Base-by-base conservation (phyloP, 2,888 invertebrate species). In the Lasioglossum calceatum region DNA sequence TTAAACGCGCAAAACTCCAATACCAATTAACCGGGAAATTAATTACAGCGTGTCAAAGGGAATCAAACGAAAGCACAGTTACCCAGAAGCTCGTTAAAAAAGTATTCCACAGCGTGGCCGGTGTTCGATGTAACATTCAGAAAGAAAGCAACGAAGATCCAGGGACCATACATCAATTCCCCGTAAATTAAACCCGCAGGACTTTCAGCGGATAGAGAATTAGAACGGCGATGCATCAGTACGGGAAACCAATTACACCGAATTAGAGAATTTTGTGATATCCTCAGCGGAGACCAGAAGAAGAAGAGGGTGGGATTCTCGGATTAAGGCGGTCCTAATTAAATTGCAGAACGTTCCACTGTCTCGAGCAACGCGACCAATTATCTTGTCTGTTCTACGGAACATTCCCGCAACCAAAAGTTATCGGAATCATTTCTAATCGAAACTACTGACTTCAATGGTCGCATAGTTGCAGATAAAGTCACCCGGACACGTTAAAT, bases 291-390 rank as follows among this genome's bases (percentile, higher is more conserved):
- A 16, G 67, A 70, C 44, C 36, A 47, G 80, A 70, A 42, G 19
- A 50, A 50, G 76, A 42, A 42, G 72, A 73, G 58, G 67, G 58
- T 61, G 42, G 54, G 61, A 47, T 39, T 44, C 78, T 70, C 23
- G 67, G 61, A 85, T 85, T 82, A 82, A 88, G 72, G 44, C 70
- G 54, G n/a, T 77, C 79, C 81, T 87, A 83, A 85, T 88, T 85
- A 85, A 88, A 85, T 42, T 61, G 47, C 44, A 42, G 70, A 74
- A 79, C 39, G 73, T 82, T 86, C 79, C 58, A 73, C 61, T 42
- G n/a, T 27, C 58, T 44, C 42, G 0, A 36, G 10, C 54, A 58
- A 42, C 32, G 76, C 47, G 73, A 67, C 42, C 32, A 61, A 74
- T 81, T 83, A 77, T 77, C 79, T 61, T 50, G 42, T 47, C 54